Conservation (phyloP, 2,888 invertebrate genomes). For the Apoda limacodes region DNA sequence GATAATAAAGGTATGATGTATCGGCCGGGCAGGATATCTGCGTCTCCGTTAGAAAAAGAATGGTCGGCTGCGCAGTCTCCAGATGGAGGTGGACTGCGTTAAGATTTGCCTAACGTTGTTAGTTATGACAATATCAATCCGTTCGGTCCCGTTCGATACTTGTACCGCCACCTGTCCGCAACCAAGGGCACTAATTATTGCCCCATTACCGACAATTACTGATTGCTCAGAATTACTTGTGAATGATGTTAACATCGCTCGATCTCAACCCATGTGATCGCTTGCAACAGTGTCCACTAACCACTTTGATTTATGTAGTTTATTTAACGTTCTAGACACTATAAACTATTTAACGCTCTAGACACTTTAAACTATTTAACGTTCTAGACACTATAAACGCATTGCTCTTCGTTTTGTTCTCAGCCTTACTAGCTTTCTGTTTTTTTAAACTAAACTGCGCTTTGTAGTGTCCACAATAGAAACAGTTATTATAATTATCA, state of each 20-base stretch:
- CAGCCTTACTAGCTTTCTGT: neutral
- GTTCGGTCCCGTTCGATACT: conserved; percentile 15
- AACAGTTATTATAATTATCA: conserved; percentile 1
- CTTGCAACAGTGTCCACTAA: conserved; percentile 21
- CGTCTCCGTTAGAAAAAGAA: too few relatives aligned
- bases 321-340: conserved; percentile 2
- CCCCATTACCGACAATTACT: conserved; percentile 18
- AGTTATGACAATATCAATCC: conserved; percentile 16
- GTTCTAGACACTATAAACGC: conserved; percentile 2
- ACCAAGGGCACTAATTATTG: conserved; percentile 13
- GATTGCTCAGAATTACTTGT: conserved; percentile 3
- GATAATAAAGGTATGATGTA: too few relatives aligned
- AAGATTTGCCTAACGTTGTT: too few relatives aligned
- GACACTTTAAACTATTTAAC: conserved; percentile 1
- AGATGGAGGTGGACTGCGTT: too few relatives aligned
- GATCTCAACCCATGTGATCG: conserved; percentile 20
- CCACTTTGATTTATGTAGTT: conserved; percentile 15
- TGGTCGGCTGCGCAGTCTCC: too few relatives aligned
- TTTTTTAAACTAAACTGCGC: neutral
- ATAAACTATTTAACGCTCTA: conserved; percentile 3
- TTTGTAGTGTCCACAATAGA: neutral
- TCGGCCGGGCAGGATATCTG: too few relatives aligned
- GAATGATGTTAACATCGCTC: conserved; percentile 17
- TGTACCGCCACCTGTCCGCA: conserved; percentile 19
- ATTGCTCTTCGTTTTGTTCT: conserved; percentile 5